These are phyloP conservation scores for Aplocera efformata DNA, from an alignment of 2,888 invertebrate genomes.

Conservation along the genomic window DNA sequence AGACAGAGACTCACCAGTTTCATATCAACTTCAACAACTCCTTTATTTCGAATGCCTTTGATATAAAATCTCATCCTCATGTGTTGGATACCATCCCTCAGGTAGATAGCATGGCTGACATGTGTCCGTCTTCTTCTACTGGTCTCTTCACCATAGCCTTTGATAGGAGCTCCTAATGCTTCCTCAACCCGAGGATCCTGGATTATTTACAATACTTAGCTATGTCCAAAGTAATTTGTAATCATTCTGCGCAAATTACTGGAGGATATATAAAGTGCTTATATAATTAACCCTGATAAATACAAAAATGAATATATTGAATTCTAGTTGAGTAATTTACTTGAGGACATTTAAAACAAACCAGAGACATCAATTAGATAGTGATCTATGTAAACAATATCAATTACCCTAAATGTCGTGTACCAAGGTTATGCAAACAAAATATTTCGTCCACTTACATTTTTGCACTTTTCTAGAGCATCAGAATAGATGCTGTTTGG, in stretches of 20 bases:
- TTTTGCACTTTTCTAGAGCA: slow-evolving; percentile 87
- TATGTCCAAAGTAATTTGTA: no score
- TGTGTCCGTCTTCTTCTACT: slow-evolving; percentile 90
- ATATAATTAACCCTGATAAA: no score
- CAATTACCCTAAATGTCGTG: slow-evolving; percentile 9
- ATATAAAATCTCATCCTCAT: slow-evolving; percentile 95
- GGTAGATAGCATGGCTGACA: slow-evolving; percentile 88
- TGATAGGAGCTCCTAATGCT: slow-evolving; percentile 93
- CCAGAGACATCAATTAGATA: slow-evolving; percentile 6
- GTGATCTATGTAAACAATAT: slow-evolving; percentile 19
- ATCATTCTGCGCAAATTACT: neutral
- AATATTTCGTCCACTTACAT: slow-evolving; percentile 56
- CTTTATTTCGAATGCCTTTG: slow-evolving; percentile 90
- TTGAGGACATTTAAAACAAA: neutral
- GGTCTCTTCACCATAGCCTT: slow-evolving; percentile 93
- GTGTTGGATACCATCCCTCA: slow-evolving; percentile 87
- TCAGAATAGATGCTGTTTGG: slow-evolving; percentile 91
- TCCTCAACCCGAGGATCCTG: slow-evolving; percentile 88
- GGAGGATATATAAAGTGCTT: no score
- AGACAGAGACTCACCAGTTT: slow-evolving; percentile 86
- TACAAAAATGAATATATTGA: no score
- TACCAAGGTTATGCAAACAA: slow-evolving; percentile 14
- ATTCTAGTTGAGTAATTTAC: no score
- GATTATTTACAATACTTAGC: slow-evolving; percentile 15
- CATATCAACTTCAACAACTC: slow-evolving; percentile 92